Base-by-base conservation (phyloP, 2,113 vertebrate species). In the Gambusia holbrooki region DNA sequence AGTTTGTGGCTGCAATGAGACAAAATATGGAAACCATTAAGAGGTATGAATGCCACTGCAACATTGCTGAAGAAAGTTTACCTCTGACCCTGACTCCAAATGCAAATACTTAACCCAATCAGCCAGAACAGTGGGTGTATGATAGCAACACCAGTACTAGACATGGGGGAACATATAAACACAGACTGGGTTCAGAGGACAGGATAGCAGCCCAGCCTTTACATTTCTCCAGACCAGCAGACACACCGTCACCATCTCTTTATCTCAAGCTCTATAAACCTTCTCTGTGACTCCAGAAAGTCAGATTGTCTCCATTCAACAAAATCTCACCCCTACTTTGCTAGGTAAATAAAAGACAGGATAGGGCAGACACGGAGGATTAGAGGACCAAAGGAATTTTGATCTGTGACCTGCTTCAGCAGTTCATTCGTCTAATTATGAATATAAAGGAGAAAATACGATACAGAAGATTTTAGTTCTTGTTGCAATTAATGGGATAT, bases 191-290 rank as follows among this genome's bases (percentile, higher is more conserved):
- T 82, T 62, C 76, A 81, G 29, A 84, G 71, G 64, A 77, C 78
- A 74, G 84, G 84, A 89, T 66, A 71, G 74, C 54, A 80, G 74
- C 62, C 70, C 61, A 77, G 82, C 86, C 81, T 87, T 84, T 84
- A 86, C 71, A 81, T 78, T 70, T 77, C 66, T 76, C 73, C 86
- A 74, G 79, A 87, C 85, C 27, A 45, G 83, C 84, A 90, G 86
- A 87, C 87, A 89, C 72, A 71, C 84, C 40, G 80, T 80, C 78
- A 77, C 81, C 66, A 66, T 82, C 65, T 90, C 83, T 87, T 87
- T 90, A 89, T 90, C 89, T 90, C 13, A 42, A 74, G 15, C 73
- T 71, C 72, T 66, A 85, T 84, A 90, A 88, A 90, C 73, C 80
- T 63, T 64, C 60, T 78, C 71, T 61, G 19, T 74, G 78, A 73